Base-by-base conservation (phyloP, 2,113 vertebrate species). In the Oenanthe melanoleuca region DNA sequence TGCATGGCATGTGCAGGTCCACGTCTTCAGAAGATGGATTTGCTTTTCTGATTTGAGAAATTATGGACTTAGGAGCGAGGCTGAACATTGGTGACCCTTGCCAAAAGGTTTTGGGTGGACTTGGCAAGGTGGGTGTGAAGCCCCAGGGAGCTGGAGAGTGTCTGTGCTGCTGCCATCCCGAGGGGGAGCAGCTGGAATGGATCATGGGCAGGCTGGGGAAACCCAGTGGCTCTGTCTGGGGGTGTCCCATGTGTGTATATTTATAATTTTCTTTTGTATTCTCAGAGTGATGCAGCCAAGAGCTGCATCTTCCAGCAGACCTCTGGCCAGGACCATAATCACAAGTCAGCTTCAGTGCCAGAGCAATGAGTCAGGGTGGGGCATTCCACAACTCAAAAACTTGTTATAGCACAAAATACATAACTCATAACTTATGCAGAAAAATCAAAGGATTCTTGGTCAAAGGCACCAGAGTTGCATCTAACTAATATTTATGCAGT, bases 121-220 rank as follows among this genome's bases (percentile, higher is more conserved):
- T 23, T 65, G 64, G 55, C 50, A 56, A 22, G 38, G 64, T 3
- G 13, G 25, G 26, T 26, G 21, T 24, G 6, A 49, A 11, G 44
- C 52, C 67, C 12, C 0, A 4, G 31, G 26, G 18, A 37, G 17
- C 17, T 55, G 74, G 31, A 63, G 37, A 2, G 8, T 0, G 7
- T 10, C n/a, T 3, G 13, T 69, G 63, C 37, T 79, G 56, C 1
- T 3, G 19, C 13, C 5, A 6, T 20, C 18, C 23, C 4, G 0
- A 56, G 20, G 26, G 24, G 20, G 25, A 3, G 49, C 50, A 50
- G 42, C 42, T 56, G 65, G 59, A 29, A 38, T 18, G 33, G 26
- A 5, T 38, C 10, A 53, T 44, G 63, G 52, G 20, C 13, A 5
- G 28, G 24, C 0, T 53, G 45, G 23, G 29, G 52, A 52, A 52